phyloP scores from a whole-genome alignment of 2,797 vertebrate genomes.

The Choloepus didactylus region DNA sequence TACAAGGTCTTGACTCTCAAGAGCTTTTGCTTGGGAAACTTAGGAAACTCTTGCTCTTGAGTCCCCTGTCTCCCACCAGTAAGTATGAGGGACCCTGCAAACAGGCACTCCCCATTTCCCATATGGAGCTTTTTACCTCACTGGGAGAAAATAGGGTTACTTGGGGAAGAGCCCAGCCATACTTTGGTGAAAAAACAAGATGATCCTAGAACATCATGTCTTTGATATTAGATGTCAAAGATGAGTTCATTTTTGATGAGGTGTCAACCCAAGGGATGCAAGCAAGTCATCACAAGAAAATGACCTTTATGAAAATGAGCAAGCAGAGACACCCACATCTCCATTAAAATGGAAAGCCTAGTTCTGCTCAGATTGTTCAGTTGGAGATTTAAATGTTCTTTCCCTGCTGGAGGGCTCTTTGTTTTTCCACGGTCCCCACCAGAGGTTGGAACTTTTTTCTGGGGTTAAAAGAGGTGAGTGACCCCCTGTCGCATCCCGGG shows the following conservation, averaged over 20 bases:
- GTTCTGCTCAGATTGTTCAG: not conserved
- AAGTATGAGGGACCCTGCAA: not conserved
- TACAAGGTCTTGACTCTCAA: not conserved
- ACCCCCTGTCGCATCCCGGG: not conserved
- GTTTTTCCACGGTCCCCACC: not conserved
- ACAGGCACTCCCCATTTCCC: not conserved
- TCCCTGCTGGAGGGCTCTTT: not conserved
- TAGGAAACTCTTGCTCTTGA: not conserved
- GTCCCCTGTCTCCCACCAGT: not conserved
- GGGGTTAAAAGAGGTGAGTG: not conserved
- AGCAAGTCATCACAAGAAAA: not conserved
- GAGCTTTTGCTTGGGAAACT: not conserved
- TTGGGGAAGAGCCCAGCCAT: not conserved
- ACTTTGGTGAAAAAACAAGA: not conserved
- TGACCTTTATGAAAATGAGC: not conserved
- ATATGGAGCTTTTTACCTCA: too few relatives aligned
- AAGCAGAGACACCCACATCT: not conserved
- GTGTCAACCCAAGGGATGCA: not conserved
- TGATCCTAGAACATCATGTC: not conserved
- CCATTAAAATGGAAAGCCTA: not conserved
- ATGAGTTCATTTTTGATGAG: not conserved
- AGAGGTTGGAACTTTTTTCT: not conserved
- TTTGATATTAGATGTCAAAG: not conserved
- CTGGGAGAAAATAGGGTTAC: not conserved
- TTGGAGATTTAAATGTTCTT: not conserved